Percentiles rank a stretch among this genome's conserved stretches.
phyloP scores from a whole-genome alignment of 2,797 vertebrate genomes.

The Clamator glandarius region DNA sequence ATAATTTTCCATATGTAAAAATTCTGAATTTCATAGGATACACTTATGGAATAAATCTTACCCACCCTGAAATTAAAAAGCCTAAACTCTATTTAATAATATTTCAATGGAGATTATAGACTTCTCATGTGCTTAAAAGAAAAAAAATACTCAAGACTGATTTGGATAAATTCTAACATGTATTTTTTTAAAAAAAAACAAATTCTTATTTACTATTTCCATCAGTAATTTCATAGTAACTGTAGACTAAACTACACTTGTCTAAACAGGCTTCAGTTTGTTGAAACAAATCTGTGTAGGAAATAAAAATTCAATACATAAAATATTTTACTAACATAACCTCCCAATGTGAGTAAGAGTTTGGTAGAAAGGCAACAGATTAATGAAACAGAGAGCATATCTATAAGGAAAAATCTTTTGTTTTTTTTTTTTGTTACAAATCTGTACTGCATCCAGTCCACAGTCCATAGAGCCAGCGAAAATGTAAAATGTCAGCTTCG shows the following conservation, averaged over 20 bases:
- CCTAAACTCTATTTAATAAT: not conserved
- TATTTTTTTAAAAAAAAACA: not conserved
- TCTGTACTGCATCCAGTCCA: not conserved
- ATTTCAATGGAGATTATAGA: not conserved
- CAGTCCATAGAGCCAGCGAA: not conserved
- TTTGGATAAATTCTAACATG: not conserved
- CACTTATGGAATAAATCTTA: not conserved
- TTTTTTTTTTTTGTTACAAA: not conserved
- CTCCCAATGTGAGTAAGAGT: not conserved
- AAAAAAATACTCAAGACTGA: not conserved
- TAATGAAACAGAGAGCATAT: not conserved
- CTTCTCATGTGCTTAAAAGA: not conserved
- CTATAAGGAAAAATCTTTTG: not conserved
- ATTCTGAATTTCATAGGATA: not conserved
- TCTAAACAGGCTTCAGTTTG: not conserved
- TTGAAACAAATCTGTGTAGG: not conserved
- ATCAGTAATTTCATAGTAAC: not conserved
- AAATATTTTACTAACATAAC: not conserved
- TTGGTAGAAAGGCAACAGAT: not conserved
- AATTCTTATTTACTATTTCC: not conserved
- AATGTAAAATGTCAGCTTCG: not conserved
- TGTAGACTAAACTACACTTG: not conserved
- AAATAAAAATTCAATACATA: not conserved
- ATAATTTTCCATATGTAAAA: constrained; percentile 1
- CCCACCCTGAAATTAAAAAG: not conserved